A percentile compares a stretch with the other conserved stretches of the same genome.
Conservation (phyloP, 2,113 vertebrate species). For the Morone chrysops region DNA sequence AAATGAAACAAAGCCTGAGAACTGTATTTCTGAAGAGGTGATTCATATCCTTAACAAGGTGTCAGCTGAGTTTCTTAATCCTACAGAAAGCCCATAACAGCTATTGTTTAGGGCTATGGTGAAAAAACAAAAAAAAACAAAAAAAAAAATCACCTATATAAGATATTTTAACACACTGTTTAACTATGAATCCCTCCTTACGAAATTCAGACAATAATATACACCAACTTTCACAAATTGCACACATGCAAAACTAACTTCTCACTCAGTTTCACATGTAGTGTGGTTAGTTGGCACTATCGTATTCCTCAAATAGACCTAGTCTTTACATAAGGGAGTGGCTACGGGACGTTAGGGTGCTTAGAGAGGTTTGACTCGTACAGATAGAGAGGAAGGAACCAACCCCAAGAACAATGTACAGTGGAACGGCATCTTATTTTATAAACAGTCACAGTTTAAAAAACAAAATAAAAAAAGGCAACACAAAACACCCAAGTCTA, state of each 20-base stretch:
- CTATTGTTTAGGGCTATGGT: no score
- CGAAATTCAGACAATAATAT: background rate
- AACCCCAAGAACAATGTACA: background rate
- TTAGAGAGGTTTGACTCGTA: background rate
- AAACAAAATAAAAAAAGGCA: background rate
- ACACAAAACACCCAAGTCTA: constrained; percentile 2
- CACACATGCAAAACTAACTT: background rate
- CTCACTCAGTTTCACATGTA: background rate
- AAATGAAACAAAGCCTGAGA: background rate
- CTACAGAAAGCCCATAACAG: background rate
- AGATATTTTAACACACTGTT: background rate
- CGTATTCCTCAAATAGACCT: background rate
- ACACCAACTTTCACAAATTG: background rate
- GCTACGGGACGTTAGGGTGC: background rate
- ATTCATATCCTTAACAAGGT: background rate
- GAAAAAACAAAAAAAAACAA: no score
- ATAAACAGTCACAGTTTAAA: background rate
- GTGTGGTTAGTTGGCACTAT: background rate
- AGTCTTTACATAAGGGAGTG: background rate
- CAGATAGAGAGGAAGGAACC: constrained; percentile 4
- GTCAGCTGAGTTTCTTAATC: background rate
- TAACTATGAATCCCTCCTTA: background rate
- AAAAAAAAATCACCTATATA: background rate
- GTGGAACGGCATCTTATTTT: background rate
- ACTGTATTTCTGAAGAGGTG: background rate